A percentile compares a stretch with the other conserved stretches of the same genome.
These are phyloP conservation scores for Chelmon rostratus DNA, from an alignment of 2,797 vertebrate genomes.

Conservation along the genomic window DNA sequence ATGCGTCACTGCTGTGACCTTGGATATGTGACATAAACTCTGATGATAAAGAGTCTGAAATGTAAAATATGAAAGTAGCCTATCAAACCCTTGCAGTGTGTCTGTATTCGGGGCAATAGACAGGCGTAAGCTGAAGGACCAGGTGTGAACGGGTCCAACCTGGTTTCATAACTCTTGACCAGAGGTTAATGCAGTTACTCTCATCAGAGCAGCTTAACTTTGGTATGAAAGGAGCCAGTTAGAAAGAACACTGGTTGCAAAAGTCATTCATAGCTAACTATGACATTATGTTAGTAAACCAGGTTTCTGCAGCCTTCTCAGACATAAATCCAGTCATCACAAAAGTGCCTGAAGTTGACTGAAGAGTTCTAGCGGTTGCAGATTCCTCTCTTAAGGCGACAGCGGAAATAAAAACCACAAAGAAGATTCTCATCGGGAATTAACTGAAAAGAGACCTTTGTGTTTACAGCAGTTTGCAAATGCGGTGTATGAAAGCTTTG, in stretches of 20 bases:
- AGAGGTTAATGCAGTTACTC: not conserved
- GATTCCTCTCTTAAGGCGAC: too few relatives aligned
- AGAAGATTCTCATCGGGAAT: too few relatives aligned
- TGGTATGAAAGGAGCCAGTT: not conserved
- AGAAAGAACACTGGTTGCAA: not conserved
- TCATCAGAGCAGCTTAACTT: not conserved
- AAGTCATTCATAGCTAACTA: not conserved
- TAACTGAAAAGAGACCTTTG: too few relatives aligned
- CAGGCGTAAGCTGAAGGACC: not conserved
- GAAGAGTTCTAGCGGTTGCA: too few relatives aligned
- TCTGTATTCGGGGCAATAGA: not conserved
- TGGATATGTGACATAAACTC: not conserved
- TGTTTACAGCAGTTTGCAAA: too few relatives aligned
- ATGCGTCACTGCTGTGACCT: slow-evolving; percentile 1
- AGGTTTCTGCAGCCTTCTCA: not conserved
- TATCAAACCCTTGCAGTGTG: not conserved
- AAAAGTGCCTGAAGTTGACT: too few relatives aligned
- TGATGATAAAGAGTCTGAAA: slow-evolving; percentile 1
- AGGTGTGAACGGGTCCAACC: not conserved
- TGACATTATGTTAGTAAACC: not conserved
- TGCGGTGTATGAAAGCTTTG: too few relatives aligned
- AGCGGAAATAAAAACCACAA: too few relatives aligned
- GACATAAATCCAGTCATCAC: not conserved
- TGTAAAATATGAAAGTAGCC: not conserved
- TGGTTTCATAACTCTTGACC: not conserved